Conservation (phyloP, 1,140 invertebrate genomes). For the Trichonephila clavata region DNA sequence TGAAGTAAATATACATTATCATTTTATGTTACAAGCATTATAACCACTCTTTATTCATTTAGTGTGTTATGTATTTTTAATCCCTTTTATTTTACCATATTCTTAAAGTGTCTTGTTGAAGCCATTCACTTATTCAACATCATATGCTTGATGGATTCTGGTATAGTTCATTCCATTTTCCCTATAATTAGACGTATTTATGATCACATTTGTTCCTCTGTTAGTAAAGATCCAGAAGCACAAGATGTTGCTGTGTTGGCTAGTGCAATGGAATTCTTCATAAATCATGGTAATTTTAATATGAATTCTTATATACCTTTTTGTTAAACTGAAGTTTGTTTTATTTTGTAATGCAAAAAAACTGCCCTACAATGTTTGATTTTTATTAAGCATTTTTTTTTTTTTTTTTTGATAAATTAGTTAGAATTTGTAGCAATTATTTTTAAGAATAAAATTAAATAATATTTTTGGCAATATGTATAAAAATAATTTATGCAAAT, state of each 20-base stretch:
- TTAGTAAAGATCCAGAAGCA: conserved; percentile 22
- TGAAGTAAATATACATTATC: not conserved
- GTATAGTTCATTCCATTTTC: conserved; percentile 64
- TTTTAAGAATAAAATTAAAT: too few species aligned
- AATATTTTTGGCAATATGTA: too few species aligned
- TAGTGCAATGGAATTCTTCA: conserved; percentile 70
- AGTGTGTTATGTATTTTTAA: not conserved
- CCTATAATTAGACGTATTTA: conserved; percentile 61
- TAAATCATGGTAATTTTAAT: conserved; percentile 69
- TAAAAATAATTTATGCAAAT: too few species aligned
- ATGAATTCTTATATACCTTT: too few species aligned
- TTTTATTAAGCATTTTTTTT: too few species aligned
- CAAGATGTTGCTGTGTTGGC: conserved; percentile 70
- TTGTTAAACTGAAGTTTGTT: too few species aligned
- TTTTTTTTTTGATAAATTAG: too few species aligned
- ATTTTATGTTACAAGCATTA: too few species aligned
- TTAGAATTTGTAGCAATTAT: too few species aligned
- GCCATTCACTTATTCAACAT: conserved; percentile 66
- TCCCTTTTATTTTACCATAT: not conserved
- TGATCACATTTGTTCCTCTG: conserved; percentile 50
- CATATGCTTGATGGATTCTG: conserved; percentile 70
- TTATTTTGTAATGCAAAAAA: too few species aligned
- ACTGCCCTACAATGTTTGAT: too few species aligned
- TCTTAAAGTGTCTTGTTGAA: conserved; percentile 71
- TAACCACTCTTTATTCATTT: too few species aligned